Conservation (phyloP, 2,888 invertebrate genomes). For the Pammene aurita region DNA sequence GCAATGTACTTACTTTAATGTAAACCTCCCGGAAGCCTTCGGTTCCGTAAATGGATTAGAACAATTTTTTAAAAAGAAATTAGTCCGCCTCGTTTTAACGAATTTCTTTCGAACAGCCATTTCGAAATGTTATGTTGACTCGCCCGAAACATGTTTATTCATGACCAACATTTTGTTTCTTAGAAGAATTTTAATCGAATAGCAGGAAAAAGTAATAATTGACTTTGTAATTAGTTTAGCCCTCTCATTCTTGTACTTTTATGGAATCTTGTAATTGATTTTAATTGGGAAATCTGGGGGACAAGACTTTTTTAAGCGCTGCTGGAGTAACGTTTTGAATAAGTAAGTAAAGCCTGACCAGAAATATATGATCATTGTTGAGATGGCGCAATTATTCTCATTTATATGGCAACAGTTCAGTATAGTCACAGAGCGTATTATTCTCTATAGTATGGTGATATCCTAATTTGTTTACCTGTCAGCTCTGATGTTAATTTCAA, state of each 20-base stretch:
- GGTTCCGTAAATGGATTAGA: conserved; percentile 66
- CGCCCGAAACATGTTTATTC: conserved; percentile 54
- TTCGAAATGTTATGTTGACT: conserved; percentile 42
- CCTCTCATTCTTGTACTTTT: conserved; percentile 40
- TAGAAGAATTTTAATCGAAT: conserved; percentile 38
- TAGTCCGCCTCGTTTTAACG: conserved; percentile 53
- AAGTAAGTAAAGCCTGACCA: neutral
- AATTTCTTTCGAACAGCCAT: conserved; percentile 55
- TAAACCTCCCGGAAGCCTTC: conserved; percentile 38
- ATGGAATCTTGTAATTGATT: conserved; percentile 35
- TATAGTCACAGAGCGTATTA: no score
- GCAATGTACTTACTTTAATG: conserved; percentile 24
- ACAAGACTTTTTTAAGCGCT: conserved; percentile 6
- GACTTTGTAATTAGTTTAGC: conserved; percentile 41
- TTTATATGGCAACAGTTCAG: no score
- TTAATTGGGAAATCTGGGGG: conserved; percentile 25
- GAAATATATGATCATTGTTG: no score
- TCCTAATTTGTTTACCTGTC: no score
- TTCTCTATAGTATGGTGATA: no score
- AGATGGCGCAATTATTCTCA: no score
- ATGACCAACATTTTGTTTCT: conserved; percentile 47
- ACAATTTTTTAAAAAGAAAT: conserved; percentile 67
- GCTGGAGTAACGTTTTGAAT: conserved; percentile 10
- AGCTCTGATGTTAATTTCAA: no score
- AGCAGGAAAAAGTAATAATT: conserved; percentile 40